Evolutionary conservation across 2,888 invertebrate species (phyloP), one percentile per base, ranked within the genome.

Genomic region (Cephus sareptanus): DNA sequence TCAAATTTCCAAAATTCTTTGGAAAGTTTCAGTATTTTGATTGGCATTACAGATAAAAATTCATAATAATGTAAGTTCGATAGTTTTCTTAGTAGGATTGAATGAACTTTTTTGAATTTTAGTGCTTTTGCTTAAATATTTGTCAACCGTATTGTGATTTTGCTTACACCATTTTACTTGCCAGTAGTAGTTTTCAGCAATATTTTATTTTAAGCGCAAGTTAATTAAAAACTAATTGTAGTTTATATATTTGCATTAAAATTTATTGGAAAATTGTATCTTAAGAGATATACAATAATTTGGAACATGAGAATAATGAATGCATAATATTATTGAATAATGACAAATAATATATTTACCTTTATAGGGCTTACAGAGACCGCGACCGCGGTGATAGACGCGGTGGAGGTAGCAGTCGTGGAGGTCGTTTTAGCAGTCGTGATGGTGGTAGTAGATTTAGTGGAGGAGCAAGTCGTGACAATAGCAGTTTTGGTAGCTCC

Each of bases 391-490:
- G 86, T 68, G 90, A 89, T 35, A 85, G 90, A 79, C 85, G 89
- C 69, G 92, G 93, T 77, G 93, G 91, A 85, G 91, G 94, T 69
- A 93, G 92, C 79, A 82, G 84, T 68, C 93, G 93, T 23, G 90
- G 91, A 68, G 92, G 93, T 1, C 93, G 93, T 31, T 92, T 93
- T 68, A 93, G 93, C 76, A 92, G 93, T 11, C 86, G 86, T 6
- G 84, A 86, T 15, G 83, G 85, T 4, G 82, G 84, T 13, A 80
- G 81, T 35, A 83, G 86, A 75, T 86, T 87, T 56, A 82, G 88
- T 75, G 91, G 92, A 81, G 91, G 87, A 68, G 81, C 92, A 76
- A 90, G 89, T 80, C 92, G 92, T 76, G 90, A 90, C 35, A 90
- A 91, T 12, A 83, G 83, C 31, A 86, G 85, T 73, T 91, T 92